Conservation (phyloP, 2,888 invertebrate species). For the Ormyrus nitidulus region DNA sequence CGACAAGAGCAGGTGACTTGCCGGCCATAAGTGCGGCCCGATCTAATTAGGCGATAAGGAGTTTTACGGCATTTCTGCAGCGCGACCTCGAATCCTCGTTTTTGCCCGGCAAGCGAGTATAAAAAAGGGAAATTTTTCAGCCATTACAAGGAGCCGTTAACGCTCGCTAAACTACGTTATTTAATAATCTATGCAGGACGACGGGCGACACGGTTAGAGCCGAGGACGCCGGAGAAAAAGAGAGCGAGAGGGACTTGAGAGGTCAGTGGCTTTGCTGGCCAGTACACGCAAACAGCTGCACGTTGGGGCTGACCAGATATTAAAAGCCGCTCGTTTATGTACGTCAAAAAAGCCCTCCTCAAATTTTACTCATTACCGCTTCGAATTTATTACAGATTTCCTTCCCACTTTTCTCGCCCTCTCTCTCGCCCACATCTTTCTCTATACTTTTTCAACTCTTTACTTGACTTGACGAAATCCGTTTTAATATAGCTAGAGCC, state of each 20-base stretch:
- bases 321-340: too few relatives aligned
- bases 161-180: not conserved
- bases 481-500: too few relatives aligned
- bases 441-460: too few relatives aligned
- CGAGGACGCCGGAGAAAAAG: not conserved
- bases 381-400: too few relatives aligned
- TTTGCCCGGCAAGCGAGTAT: not conserved
- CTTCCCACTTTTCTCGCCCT: too few relatives aligned
- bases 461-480: too few relatives aligned
- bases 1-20: conserved; percentile 23
- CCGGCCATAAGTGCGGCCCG: conserved; percentile 41
- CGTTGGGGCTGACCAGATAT: too few relatives aligned
- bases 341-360: too few relatives aligned
- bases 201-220: not conserved
- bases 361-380: too few relatives aligned
- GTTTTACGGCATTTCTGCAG: conserved; percentile 39
- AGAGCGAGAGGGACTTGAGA: not conserved
- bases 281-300: not conserved
- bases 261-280: conserved; percentile 27
- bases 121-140: not conserved
- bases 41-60: conserved; percentile 56
- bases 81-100: conserved; percentile 30
- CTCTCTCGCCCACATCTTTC: too few relatives aligned
- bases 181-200: conserved; percentile 25
- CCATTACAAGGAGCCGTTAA: not conserved